Conservation (phyloP, 2,113 vertebrate species). For the Lampris incognitus region DNA sequence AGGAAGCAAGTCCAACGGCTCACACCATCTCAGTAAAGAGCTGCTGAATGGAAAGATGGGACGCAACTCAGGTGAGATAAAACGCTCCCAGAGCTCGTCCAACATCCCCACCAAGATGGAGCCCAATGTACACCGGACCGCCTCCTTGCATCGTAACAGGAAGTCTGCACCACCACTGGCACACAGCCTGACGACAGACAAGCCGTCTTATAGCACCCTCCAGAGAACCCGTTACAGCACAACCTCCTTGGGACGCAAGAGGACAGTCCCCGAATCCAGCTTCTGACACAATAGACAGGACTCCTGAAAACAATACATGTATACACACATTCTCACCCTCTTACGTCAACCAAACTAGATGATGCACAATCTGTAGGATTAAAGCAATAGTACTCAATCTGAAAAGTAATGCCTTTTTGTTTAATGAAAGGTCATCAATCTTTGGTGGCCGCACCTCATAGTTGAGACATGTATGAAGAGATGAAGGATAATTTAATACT, state of each 20-base stretch:
- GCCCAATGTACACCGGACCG: slow-evolving; percentile 71
- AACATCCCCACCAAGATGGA: slow-evolving; percentile 82
- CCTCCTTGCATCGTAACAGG: slow-evolving; percentile 81
- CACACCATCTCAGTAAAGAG: slow-evolving; percentile 44
- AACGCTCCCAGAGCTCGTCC: slow-evolving; percentile 87
- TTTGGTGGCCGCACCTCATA: slow-evolving; percentile 20
- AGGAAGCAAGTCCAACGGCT: slow-evolving; percentile 55
- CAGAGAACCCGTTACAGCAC: slow-evolving; percentile 83
- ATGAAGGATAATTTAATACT: slow-evolving; percentile 9
- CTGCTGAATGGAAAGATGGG: slow-evolving; percentile 70
- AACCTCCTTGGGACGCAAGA: slow-evolving; percentile 80
- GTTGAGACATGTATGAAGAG: background rate
- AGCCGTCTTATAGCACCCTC: slow-evolving; percentile 71
- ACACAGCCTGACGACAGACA: slow-evolving; percentile 58
- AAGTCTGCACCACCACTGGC: slow-evolving; percentile 36
- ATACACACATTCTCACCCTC: slow-evolving; percentile 36
- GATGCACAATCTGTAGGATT: slow-evolving; percentile 21
- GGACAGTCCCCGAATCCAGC: slow-evolving; percentile 89
- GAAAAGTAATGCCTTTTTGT: slow-evolving; percentile 29
- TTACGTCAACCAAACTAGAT: slow-evolving; percentile 13
- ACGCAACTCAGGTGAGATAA: slow-evolving; percentile 71
- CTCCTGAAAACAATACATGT: background rate
- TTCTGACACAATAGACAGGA: slow-evolving; percentile 79
- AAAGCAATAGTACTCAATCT: slow-evolving; percentile 63
- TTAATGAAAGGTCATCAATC: slow-evolving; percentile 3